A percentile compares a stretch with the other conserved stretches of the same genome.
Evolutionary conservation across 2,888 invertebrate genomes (phyloP).

Genomic region (Philhelius pedissequus): DNA sequence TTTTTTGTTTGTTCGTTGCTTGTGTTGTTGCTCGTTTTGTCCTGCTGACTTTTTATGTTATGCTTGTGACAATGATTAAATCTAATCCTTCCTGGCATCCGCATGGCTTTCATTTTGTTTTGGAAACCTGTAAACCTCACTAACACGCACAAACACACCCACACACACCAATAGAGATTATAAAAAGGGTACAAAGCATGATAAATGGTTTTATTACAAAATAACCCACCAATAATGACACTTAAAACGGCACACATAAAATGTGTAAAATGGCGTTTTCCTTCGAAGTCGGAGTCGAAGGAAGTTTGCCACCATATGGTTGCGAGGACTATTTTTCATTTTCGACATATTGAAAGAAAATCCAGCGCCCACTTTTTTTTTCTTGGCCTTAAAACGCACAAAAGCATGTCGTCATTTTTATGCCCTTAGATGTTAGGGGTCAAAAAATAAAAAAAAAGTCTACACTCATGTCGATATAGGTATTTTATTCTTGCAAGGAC

Average conservation of each 20-base stretch:
- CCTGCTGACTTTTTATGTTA: neutral
- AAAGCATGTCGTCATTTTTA: slow-evolving; percentile 7
- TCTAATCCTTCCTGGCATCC: slow-evolving; percentile 33
- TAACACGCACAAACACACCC: neutral
- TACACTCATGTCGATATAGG: neutral
- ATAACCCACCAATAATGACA: slow-evolving; percentile 49
- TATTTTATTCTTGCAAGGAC: slow-evolving; percentile 32
- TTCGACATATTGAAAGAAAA: neutral
- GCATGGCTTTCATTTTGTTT: slow-evolving; percentile 9
- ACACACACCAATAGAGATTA: neutral
- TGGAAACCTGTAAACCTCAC: slow-evolving; percentile 4
- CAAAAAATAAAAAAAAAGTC: neutral
- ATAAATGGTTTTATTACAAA: slow-evolving; percentile 62
- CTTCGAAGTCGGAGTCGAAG: too few species aligned
- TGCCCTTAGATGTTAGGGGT: neutral
- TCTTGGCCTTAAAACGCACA: neutral
- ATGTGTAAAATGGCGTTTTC: slow-evolving; percentile 47
- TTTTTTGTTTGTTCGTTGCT: neutral
- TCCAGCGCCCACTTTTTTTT: neutral
- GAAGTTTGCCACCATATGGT: slow-evolving; percentile 47
- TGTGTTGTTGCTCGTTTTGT: too few species aligned
- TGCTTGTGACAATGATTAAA: slow-evolving; percentile 40
- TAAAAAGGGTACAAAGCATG: slow-evolving; percentile 14
- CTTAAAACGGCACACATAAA: slow-evolving; percentile 18
- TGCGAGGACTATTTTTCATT: slow-evolving; percentile 55